These are phyloP conservation scores for Polyodon spathula DNA, from an alignment of 2,113 vertebrate genomes.

Conservation along the genomic window DNA sequence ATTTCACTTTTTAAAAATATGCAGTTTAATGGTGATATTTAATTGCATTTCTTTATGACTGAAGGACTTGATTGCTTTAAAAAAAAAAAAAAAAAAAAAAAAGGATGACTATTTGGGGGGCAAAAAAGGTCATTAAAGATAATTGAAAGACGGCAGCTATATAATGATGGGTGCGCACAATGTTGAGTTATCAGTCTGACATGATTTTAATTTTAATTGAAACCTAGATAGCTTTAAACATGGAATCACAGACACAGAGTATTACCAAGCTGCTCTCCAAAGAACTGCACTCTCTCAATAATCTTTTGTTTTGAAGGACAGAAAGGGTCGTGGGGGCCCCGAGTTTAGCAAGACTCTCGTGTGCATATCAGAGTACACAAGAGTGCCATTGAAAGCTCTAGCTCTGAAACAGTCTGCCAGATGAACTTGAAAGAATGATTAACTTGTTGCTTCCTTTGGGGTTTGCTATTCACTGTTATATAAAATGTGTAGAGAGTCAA, in stretches of 20 bases:
- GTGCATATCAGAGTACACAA: background rate
- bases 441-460: background rate
- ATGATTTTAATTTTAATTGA: constrained; percentile 11
- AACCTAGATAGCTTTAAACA: background rate
- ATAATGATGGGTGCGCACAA: constrained; percentile 6
- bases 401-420: too few species aligned
- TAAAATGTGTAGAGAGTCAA: background rate
- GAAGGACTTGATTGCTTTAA: constrained; percentile 1
- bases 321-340: background rate
- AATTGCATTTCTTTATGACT: constrained; percentile 37
- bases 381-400: background rate
- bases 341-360: background rate
- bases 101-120: background rate
- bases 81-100: background rate
- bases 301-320: background rate
- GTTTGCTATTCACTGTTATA: background rate
- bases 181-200: constrained; percentile 7
- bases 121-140: constrained; percentile 8
- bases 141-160: constrained; percentile 4
- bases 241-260: background rate
- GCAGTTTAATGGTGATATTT: constrained; percentile 42
- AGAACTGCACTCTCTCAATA: background rate
- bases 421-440: background rate
- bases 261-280: background rate
- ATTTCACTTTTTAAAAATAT: constrained; percentile 5